A percentile compares a stretch with the other conserved stretches of the same genome.
These are phyloP conservation scores for Apodemus sylvaticus DNA, from an alignment of 2,113 vertebrate genomes.

Conservation along the genomic window DNA sequence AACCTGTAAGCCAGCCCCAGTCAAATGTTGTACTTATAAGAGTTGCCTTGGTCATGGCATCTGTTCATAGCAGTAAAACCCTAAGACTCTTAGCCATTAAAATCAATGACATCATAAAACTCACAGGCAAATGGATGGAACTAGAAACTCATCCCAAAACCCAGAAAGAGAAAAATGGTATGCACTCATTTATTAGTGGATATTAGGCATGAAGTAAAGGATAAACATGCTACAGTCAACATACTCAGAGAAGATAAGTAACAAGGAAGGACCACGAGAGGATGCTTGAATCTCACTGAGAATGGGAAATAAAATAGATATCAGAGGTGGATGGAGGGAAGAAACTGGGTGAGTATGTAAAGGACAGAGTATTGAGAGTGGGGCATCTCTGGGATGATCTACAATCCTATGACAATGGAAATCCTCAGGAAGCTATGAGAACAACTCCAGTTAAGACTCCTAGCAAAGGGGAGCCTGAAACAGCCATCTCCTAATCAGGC, in stretches of 20 bases:
- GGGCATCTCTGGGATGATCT: no score
- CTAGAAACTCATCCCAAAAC: neutral
- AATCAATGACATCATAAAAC: neutral
- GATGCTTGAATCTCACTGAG: neutral
- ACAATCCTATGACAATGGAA: no score
- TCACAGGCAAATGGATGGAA: neutral
- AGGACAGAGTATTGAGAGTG: no score
- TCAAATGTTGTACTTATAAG: no score
- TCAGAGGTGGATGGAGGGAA: neutral
- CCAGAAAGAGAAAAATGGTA: neutral
- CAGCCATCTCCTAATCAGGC: no score
- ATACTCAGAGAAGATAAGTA: neutral
- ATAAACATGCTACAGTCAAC: neutral
- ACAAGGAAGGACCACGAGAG: neutral
- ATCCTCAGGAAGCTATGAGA: no score
- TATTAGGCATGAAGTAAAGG: neutral
- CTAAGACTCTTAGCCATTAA: no score
- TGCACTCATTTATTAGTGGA: neutral
- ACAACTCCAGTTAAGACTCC: no score
- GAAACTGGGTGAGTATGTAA: neutral
- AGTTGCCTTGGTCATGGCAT: no score
- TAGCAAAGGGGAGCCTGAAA: no score
- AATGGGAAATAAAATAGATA: neutral
- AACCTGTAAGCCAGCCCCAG: no score
- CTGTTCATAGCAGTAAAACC: no score